Conservation (phyloP, 1,140 invertebrate species). For the Sweltsa coloradensis region DNA sequence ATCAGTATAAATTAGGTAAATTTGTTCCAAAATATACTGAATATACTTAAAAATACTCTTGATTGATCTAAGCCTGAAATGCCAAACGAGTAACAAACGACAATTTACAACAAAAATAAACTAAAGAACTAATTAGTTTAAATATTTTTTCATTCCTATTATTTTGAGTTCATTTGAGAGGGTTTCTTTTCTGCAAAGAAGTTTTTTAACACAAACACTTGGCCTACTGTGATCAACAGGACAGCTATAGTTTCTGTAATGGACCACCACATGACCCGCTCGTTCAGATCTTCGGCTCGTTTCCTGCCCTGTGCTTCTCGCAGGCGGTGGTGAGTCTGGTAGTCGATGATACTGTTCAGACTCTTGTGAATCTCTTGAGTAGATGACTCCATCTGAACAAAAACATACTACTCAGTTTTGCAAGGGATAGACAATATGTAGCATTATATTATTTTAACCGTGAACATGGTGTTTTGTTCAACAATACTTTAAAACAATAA, state of each 20-base stretch:
- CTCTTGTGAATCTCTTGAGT: constrained; percentile 79
- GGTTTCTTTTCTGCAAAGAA: constrained; percentile 86
- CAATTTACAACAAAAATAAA: no score
- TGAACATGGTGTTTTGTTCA: not conserved
- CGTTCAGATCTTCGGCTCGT: constrained; percentile 90
- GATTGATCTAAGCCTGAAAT: no score
- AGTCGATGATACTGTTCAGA: constrained; percentile 76
- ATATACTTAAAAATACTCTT: no score
- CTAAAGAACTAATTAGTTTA: no score
- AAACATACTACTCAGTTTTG: constrained; percentile 11
- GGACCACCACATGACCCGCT: constrained; percentile 87
- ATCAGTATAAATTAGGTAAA: no score
- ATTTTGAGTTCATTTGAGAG: constrained; percentile 25
- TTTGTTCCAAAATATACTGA: no score
- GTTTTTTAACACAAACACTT: constrained; percentile 86
- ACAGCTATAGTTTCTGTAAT: constrained; percentile 77
- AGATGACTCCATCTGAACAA: constrained; percentile 77
- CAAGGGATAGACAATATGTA: not conserved
- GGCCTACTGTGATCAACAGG: constrained; percentile 69
- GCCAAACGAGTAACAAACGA: no score
- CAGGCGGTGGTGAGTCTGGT: constrained; percentile 92
- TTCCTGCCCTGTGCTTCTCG: constrained; percentile 88
- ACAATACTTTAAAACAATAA: not conserved
- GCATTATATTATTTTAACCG: not conserved
- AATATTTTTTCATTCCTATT: no score